Evolutionary conservation across 2,797 vertebrate species (phyloP), one percentile per base, ranked within the genome.

Genomic region (Labroides dimidiatus): DNA sequence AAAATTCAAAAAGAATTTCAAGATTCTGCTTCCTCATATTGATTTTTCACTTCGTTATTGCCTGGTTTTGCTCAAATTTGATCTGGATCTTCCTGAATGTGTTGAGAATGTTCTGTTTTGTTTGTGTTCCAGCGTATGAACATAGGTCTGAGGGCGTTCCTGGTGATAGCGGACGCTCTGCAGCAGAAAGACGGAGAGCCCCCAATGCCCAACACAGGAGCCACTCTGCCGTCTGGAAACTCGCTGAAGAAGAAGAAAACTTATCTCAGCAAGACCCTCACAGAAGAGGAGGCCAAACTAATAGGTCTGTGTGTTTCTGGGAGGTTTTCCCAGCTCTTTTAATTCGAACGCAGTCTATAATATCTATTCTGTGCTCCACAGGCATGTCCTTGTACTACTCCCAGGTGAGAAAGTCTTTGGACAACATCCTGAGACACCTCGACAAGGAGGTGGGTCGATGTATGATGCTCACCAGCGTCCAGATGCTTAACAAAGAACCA

Each of bases 401-500:
- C 54, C 98, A 99, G 94, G 97, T 99, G 82, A 93, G 98, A 74
- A 99, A 99, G 90, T 95, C 97, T 1, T 94, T 99, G 79, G 98
- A 99, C 93, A 97, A 96, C 92, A 98, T 99, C 87, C 93, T 99
- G 64, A 94, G 98, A 68, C 98, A 99, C 84, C 93, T 99, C 71
- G 98, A 99, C 92, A 99, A 99, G 87, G 98, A 99, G 91, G 98
- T 99, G 69, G 98, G 98, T 6, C 95, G 98, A 16, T 99, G 96
- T 87, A 99, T 99, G 98, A 99, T 99, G 97, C 93, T 99, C 59
- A 99, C 97, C 68, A 98, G 97, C 0, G 94, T 96, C 61, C 98
- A 99, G 91, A 99, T 99, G 96, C 93, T 99, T 73, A 99, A 99
- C 93, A 99, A 99, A 91, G 98, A 99, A 77, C 97, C 98, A 0